Evolutionary conservation across 2,888 invertebrate species (phyloP).

Genomic region (Pachydiplax longipennis): DNA sequence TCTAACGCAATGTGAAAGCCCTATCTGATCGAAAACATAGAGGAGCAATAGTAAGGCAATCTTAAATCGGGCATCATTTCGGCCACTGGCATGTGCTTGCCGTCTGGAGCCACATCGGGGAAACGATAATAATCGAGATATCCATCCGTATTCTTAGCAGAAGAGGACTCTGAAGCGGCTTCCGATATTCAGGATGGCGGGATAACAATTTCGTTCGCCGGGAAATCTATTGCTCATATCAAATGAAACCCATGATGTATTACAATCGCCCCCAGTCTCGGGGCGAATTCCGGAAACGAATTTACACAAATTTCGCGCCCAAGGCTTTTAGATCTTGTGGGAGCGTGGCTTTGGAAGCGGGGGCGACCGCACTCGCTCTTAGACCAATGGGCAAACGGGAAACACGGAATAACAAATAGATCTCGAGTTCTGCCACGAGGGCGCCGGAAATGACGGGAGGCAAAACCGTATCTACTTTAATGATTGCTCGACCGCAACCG

Average conservation of each 20-base stretch:
- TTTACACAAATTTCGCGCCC: slow-evolving; percentile 2
- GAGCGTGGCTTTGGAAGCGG: background rate
- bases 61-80: background rate
- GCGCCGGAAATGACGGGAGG: slow-evolving; percentile 40
- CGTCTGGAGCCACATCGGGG: slow-evolving; percentile 11
- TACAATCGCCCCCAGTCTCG: background rate
- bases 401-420: slow-evolving; percentile 39
- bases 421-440: slow-evolving; percentile 12
- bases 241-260: slow-evolving; percentile 35
- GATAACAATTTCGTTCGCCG: slow-evolving; percentile 38
- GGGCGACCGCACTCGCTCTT: background rate
- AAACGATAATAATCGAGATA: slow-evolving; percentile 18
- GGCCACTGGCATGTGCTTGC: slow-evolving; percentile 6
- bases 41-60: background rate
- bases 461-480: slow-evolving; percentile 17
- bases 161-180: slow-evolving; percentile 5
- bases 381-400: background rate
- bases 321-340: background rate
- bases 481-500: slow-evolving; percentile 39
- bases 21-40: background rate
- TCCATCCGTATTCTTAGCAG: background rate
- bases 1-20: too few relatives aligned
- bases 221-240: slow-evolving; percentile 43
- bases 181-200: slow-evolving; percentile 32
- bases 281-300: slow-evolving; percentile 24